These are phyloP conservation scores for Diploptera punctata DNA, from an alignment of 2,888 invertebrate species.

Conservation along the genomic window DNA sequence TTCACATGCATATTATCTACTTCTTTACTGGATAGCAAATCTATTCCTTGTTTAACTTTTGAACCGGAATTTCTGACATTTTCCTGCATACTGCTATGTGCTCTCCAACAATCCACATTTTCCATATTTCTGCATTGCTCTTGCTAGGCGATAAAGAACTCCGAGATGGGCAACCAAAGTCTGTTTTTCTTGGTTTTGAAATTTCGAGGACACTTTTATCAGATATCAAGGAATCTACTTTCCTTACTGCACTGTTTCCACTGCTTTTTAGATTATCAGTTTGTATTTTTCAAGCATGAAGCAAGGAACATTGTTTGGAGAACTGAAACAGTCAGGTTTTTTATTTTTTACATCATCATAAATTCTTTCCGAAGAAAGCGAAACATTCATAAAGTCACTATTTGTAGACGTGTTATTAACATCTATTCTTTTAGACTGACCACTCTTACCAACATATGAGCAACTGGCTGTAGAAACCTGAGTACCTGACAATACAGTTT, in stretches of 20 bases:
- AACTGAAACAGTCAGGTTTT: slow-evolving; percentile 6
- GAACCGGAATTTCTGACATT: background rate
- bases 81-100: background rate
- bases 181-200: background rate
- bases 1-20: slow-evolving; percentile 32
- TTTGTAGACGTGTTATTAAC: background rate
- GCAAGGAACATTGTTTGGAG: background rate
- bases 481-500: background rate
- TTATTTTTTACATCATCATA: slow-evolving; percentile 8
- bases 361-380: background rate
- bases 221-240: background rate
- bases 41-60: slow-evolving; percentile 3
- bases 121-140: slow-evolving; percentile 15
- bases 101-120: background rate
- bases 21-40: slow-evolving; percentile 46
- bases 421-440: background rate
- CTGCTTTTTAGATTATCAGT: background rate
- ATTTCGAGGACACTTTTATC: background rate
- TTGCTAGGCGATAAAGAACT: slow-evolving; percentile 9
- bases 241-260: background rate
- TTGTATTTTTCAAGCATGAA: background rate
- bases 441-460: slow-evolving; percentile 4
- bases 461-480: background rate
- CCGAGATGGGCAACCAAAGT: background rate
- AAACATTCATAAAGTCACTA: background rate